A percentile compares a stretch with the other conserved stretches of the same genome.
phyloP scores from a whole-genome alignment of 2,888 invertebrate genomes.

The Synergus laeviventris region DNA sequence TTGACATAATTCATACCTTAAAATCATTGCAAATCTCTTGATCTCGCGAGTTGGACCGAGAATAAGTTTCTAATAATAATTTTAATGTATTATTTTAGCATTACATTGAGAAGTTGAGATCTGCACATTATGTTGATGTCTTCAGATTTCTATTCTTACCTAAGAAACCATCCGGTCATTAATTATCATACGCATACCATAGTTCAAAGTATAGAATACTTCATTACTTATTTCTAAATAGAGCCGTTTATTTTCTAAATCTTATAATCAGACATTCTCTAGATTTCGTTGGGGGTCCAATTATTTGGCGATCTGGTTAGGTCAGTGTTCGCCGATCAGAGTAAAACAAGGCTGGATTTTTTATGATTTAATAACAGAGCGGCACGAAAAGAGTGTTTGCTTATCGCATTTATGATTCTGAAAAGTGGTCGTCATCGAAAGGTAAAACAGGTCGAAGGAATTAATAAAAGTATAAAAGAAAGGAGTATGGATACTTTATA shows the following conservation, averaged over 20 bases:
- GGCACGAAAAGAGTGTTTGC: constrained; percentile 65
- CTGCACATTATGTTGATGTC: constrained; percentile 13
- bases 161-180: neutral
- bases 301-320: constrained; percentile 27
- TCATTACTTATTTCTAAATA: neutral
- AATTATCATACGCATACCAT: constrained; percentile 6
- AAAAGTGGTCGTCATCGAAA: constrained; percentile 13
- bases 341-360: constrained; percentile 47
- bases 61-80: no score
- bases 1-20: no score
- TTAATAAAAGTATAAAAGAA: neutral
- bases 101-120: constrained; percentile 6
- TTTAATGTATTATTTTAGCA: no score
- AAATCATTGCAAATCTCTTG: no score
- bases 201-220: neutral
- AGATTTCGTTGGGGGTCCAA: constrained; percentile 17
- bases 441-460: constrained; percentile 4
- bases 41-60: no score
- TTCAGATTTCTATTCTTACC: constrained; percentile 11
- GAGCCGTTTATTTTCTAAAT: neutral
- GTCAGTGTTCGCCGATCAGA: constrained; percentile 27
- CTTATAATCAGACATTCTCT: constrained; percentile 7
- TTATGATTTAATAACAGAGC: constrained; percentile 70
- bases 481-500: neutral
- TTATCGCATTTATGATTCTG: constrained; percentile 64